Conservation (phyloP, 1,140 invertebrate genomes). For the Neodiprion virginianus region DNA sequence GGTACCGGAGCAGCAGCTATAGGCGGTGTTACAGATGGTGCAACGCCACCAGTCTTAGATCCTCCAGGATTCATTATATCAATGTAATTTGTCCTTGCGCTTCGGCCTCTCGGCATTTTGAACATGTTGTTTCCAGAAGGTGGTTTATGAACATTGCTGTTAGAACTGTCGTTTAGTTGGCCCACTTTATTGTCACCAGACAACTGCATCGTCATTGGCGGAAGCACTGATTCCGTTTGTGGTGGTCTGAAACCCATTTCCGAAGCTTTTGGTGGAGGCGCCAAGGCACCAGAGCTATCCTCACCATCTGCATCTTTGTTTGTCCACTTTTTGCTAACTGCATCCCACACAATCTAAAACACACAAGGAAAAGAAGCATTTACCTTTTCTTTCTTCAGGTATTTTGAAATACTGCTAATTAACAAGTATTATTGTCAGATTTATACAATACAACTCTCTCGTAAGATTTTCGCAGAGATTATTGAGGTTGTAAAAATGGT, state of each 20-base stretch:
- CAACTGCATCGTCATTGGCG: constrained; percentile 36
- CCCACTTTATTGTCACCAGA: constrained; percentile 41
- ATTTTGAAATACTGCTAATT: neutral
- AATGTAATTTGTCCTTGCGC: constrained; percentile 75
- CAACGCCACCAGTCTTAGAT: constrained; percentile 52
- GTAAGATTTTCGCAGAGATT: too few species aligned
- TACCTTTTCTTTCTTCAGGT: neutral
- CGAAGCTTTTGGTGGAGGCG: constrained; percentile 79
- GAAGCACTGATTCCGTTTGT: constrained; percentile 19
- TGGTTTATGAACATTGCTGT: constrained; percentile 53
- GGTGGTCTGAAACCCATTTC: constrained; percentile 57
- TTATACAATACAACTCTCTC: too few species aligned
- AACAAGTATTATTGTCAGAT: neutral
- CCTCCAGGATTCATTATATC: constrained; percentile 83
- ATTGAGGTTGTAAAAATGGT: too few species aligned
- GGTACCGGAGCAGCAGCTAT: constrained; percentile 58
- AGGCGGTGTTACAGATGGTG: constrained; percentile 60
- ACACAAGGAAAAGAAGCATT: constrained; percentile 7
- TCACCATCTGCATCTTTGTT: constrained; percentile 79
- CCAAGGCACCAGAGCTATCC: constrained; percentile 64
- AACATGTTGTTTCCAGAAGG: constrained; percentile 72
- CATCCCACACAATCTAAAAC: constrained; percentile 89
- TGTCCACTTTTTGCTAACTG: constrained; percentile 83
- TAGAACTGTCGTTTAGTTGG: constrained; percentile 30
- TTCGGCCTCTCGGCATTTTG: constrained; percentile 76